phyloP scores from a whole-genome alignment of 2,888 invertebrate species.

The Philaethria dido region DNA sequence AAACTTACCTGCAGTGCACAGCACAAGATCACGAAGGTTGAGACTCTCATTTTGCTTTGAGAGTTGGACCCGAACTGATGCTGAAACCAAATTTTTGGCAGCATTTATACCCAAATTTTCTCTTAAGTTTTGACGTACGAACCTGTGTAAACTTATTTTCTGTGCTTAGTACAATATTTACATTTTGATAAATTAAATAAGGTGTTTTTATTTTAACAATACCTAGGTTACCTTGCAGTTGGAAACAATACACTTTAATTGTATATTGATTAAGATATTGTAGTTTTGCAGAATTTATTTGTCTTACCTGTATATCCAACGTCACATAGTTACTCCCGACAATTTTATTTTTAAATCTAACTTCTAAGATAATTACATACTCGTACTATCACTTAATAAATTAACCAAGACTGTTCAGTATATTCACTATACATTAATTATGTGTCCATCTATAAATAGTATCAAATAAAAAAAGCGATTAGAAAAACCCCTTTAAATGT shows the following conservation, averaged over 20 bases:
- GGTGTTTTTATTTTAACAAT: constrained; percentile 57
- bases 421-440: too few relatives aligned
- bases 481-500: too few relatives aligned
- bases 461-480: too few relatives aligned
- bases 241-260: constrained; percentile 65
- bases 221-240: constrained; percentile 50
- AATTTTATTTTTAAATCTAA: too few relatives aligned
- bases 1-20: constrained; percentile 74
- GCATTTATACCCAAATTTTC: constrained; percentile 65
- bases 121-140: constrained; percentile 36
- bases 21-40: constrained; percentile 77
- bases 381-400: too few relatives aligned
- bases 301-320: background rate
- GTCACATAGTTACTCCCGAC: too few relatives aligned
- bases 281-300: constrained; percentile 39
- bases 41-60: constrained; percentile 72
- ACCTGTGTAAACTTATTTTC: constrained; percentile 43
- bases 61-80: constrained; percentile 76
- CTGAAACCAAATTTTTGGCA: constrained; percentile 41
- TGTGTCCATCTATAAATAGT: too few relatives aligned
- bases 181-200: constrained; percentile 50
- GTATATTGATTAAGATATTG: constrained; percentile 57
- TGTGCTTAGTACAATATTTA: constrained; percentile 57
- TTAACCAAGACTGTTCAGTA: too few relatives aligned
- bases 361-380: too few relatives aligned